These are phyloP conservation scores for Oxycera nigricornis DNA, from an alignment of 2,888 invertebrate species.

Conservation along the genomic window DNA sequence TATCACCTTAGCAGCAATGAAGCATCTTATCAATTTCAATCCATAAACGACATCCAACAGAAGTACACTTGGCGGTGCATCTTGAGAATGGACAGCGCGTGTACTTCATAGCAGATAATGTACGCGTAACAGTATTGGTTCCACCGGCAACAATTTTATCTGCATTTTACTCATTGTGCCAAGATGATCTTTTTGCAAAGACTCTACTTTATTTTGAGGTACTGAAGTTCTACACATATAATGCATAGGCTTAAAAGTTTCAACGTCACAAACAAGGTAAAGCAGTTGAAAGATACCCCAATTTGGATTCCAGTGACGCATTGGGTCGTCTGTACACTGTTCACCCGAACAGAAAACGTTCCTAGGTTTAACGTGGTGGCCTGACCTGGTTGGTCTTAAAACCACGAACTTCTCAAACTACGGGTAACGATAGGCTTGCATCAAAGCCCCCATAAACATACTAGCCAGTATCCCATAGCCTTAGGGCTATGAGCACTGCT, in stretches of 20 bases:
- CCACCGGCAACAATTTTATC: no score
- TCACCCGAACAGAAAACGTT: no score
- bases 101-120: conserved; percentile 51
- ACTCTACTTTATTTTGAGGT: no score
- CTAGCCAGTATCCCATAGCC: no score
- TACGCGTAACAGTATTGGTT: conserved; percentile 51
- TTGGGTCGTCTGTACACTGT: conserved; percentile 41
- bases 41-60: conserved; percentile 21
- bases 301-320: conserved; percentile 42
- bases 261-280: conserved; percentile 49
- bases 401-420: no score
- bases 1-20: conserved; percentile 46
- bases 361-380: no score
- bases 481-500: no score
- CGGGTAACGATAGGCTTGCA: no score
- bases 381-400: no score
- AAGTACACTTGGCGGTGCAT: not conserved
- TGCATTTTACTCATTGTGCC: conserved; percentile 20
- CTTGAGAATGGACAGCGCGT: conserved; percentile 47
- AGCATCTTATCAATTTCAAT: conserved; percentile 49
- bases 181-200: conserved; percentile 49
- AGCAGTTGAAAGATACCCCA: conserved; percentile 40
- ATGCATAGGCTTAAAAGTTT: conserved; percentile 52
- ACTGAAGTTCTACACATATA: conserved; percentile 52
- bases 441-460: no score